phyloP scores from a whole-genome alignment of 2,797 vertebrate species.

The Neoniphon sammara region DNA sequence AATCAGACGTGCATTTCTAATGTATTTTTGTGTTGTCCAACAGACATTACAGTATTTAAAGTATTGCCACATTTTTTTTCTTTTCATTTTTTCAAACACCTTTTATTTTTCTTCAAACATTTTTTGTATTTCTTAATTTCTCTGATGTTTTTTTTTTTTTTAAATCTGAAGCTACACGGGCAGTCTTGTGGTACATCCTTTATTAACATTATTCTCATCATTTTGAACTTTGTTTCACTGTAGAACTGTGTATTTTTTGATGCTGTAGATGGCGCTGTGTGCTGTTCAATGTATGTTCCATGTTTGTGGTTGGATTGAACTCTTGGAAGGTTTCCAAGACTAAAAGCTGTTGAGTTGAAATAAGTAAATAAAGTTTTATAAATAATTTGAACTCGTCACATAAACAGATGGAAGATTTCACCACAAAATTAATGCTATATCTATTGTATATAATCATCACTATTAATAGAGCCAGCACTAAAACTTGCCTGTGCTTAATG shows the following conservation, averaged over 20 bases:
- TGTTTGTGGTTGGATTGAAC: slow-evolving; percentile 79
- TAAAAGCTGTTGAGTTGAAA: slow-evolving; percentile 74
- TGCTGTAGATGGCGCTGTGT: slow-evolving; percentile 75
- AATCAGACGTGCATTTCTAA: slow-evolving; percentile 39
- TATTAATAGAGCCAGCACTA: not conserved
- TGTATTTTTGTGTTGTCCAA: slow-evolving; percentile 53
- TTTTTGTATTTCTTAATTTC: slow-evolving; percentile 36
- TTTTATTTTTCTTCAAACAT: no score
- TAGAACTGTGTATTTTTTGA: slow-evolving; percentile 71
- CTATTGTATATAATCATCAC: slow-evolving; percentile 34
- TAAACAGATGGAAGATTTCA: slow-evolving; percentile 27
- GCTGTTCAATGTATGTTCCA: slow-evolving; percentile 77
- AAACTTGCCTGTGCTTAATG: no score
- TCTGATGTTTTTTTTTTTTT: slow-evolving; percentile 37
- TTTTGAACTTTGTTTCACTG: slow-evolving; percentile 68
- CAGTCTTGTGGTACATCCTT: slow-evolving; percentile 59
- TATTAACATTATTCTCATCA: slow-evolving; percentile 45
- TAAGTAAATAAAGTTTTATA: slow-evolving; percentile 83
- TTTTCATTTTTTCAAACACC: slow-evolving; percentile 24
- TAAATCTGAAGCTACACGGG: slow-evolving; percentile 41
- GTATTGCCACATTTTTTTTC: slow-evolving; percentile 31
- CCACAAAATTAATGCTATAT: slow-evolving; percentile 49
- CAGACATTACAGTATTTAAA: slow-evolving; percentile 69
- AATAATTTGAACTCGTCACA: slow-evolving; percentile 74
- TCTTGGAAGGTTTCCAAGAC: slow-evolving; percentile 74